Base-by-base conservation (phyloP, 1,140 invertebrate species). In the Thaumatotibia leucotreta region DNA sequence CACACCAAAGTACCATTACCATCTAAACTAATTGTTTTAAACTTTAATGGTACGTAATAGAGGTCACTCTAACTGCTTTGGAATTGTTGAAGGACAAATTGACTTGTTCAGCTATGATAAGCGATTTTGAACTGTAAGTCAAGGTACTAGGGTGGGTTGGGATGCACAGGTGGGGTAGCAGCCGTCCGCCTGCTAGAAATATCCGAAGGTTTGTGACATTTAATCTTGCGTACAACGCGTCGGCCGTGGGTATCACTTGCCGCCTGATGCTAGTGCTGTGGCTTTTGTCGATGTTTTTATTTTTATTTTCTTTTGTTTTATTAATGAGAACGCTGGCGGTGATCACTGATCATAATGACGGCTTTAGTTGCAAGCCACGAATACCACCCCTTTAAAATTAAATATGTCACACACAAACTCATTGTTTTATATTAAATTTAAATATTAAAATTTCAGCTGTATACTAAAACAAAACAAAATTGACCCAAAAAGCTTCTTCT, bases 171-270 rank as follows among this genome's bases (percentile, higher is more conserved):
- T 68, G 20, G 32, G 61, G 32, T 69, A 58, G 50, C 39, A 45
- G 39, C 76, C 68, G 67, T 66, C 61, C 62, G 61, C 77, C 73
- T 84, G 74, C 76, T 73, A 75, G 80, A 83, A 85, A 87, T 86
- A 84, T 84, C 85, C 83, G 83, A 88, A 83, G 87, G 87, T 80
- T 87, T 76, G 81, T 89, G 87, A 89, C 85, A 81, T 88, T 89
- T 89, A 89, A 87, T 89, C 83, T 88, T 86, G 83, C 86, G 83
- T 88, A 79, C 77, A 74, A 79, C 81, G 79, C 82, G 77, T 72
- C 74, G 79, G 79, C 74, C 73, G 83, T 80, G 83, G 83, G 84
- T 88, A 88, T 86, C 85, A 87, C 77, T 86, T 74, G 80, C 72
- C 76, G 75, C 70, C 72, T 73, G 75, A 52, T 69, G 23, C 35